Evolutionary conservation across 2,888 invertebrate species (phyloP).

Genomic region (Amblyjoppa proteus): DNA sequence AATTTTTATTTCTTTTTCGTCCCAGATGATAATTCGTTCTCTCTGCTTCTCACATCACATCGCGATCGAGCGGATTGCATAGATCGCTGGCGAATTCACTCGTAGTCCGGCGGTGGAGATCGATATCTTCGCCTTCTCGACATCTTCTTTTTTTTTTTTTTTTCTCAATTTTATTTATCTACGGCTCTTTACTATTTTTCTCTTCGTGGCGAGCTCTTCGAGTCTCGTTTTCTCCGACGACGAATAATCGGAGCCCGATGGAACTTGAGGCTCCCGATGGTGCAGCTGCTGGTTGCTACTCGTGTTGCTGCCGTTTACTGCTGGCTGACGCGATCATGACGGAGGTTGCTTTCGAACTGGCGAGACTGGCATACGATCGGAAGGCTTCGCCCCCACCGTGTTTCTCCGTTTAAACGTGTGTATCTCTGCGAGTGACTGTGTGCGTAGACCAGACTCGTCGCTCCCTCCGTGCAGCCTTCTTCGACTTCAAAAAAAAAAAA

Average conservation of each 20-base stretch:
- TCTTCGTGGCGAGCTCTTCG: neutral
- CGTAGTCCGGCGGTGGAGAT: conserved; percentile 54
- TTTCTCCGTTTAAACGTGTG: conserved; percentile 41
- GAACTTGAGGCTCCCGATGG: conserved; percentile 9
- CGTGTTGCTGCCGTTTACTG: conserved; percentile 61
- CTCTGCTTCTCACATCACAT: conserved; percentile 27
- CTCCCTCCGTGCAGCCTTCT: conserved; percentile 70
- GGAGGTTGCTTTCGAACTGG: conserved; percentile 84
- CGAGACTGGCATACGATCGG: conserved; percentile 81
- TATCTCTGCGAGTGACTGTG: neutral
- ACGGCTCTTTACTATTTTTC: neutral
- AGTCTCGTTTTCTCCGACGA: neutral
- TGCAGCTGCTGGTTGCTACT: conserved; percentile 54
- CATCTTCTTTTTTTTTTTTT: conserved; percentile 48
- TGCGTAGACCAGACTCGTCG: conserved; percentile 56
- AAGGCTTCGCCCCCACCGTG: conserved; percentile 78
- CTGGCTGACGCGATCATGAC: conserved; percentile 83
- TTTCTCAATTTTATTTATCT: neutral
- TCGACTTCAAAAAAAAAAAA: conserved; percentile 72
- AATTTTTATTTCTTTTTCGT: neutral
- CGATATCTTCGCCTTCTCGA: conserved; percentile 66
- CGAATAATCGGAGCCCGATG: neutral
- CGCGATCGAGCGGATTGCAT: neutral
- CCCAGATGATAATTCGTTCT: conserved; percentile 6
- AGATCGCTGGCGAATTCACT: conserved; percentile 46